These are phyloP conservation scores for Malthinus seriepunctatus DNA, from an alignment of 2,888 invertebrate genomes.

Conservation along the genomic window DNA sequence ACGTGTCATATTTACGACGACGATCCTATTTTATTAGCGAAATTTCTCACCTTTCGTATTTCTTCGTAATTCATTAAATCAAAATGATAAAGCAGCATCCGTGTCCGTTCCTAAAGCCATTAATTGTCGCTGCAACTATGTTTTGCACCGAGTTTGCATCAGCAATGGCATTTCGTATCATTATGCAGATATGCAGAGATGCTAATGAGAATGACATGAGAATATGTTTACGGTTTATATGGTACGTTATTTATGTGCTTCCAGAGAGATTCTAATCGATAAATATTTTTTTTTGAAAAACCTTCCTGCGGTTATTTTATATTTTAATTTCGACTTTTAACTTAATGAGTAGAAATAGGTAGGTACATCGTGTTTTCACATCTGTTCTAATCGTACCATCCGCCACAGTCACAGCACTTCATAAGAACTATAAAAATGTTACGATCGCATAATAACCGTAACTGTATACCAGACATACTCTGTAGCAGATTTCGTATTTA, in stretches of 20 bases:
- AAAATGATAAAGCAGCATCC: no score
- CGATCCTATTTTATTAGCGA: not conserved
- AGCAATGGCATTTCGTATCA: constrained; percentile 19
- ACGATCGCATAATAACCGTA: constrained; percentile 53
- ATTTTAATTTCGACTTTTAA: no score
- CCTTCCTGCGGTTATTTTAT: no score
- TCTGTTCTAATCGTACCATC: constrained; percentile 31
- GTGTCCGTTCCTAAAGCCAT: no score
- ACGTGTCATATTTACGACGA: constrained; percentile 7
- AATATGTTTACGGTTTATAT: constrained; percentile 15
- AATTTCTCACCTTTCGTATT: not conserved
- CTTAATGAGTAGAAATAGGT: no score
- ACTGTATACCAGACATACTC: constrained; percentile 52
- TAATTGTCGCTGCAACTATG: not conserved
- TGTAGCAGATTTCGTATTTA: constrained; percentile 50
- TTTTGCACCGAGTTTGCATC: constrained; percentile 19
- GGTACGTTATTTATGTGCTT: no score
- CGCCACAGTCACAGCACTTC: constrained; percentile 37
- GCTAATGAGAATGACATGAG: constrained; percentile 24
- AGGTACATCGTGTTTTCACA: constrained; percentile 26
- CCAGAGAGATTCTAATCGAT: no score
- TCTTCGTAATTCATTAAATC: not conserved
- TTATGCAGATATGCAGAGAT: constrained; percentile 22
- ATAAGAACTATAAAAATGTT: constrained; percentile 52
- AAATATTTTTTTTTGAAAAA: not conserved